Base-by-base conservation (phyloP, 2,888 invertebrate species). In the Plemyria rubiginata region DNA sequence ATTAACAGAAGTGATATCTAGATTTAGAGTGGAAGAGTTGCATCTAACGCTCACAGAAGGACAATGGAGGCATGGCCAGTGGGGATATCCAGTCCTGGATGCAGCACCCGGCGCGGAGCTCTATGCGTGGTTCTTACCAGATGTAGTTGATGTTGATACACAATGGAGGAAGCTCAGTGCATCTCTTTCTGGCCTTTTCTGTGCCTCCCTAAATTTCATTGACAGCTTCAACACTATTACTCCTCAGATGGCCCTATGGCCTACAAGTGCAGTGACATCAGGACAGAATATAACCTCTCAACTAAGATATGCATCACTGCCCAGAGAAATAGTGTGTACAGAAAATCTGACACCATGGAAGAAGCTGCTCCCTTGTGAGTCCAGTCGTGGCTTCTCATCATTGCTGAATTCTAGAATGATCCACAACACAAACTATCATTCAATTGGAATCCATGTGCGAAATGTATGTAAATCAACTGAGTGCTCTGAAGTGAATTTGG, bases 321-420 rank as follows among this genome's bases (percentile, higher is more conserved):
- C 99, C 0, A 94, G 98, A 70, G 99, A 99, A 94, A 97, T 98
- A 75, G 98, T 99, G 4, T 99, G 99, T 82, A 99, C 99, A 0
- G 99, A 99, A 92, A 99, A 99, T 92, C 92, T 99, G 75, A 99
- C 99, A 12, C 99, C 99, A 0, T 99, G 99, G 97, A 98, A 98
- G 79, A 99, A 99, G 84, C 91, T 99, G 4, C 87, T 99, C 50
- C 99, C 99, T 0, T 99, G 99, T 89, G 97, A 97, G 85, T 96
- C 96, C n/a, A 96, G 94, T 84, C 94, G 95, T 78, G 99, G 99
- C 2, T 94, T 99, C 72, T 96, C 97, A 13, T 96, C 97, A 0
- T 88, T 99, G 54, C 93, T 99, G 4, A 98, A 98, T 85, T 97
- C 99, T 0, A 96, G 97, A 57, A 95, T 96, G 82, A 96, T 99